These are phyloP conservation scores for Pachyrhynchus sulphureomaculatus DNA, from an alignment of 1,140 invertebrate genomes.

Conservation along the genomic window DNA sequence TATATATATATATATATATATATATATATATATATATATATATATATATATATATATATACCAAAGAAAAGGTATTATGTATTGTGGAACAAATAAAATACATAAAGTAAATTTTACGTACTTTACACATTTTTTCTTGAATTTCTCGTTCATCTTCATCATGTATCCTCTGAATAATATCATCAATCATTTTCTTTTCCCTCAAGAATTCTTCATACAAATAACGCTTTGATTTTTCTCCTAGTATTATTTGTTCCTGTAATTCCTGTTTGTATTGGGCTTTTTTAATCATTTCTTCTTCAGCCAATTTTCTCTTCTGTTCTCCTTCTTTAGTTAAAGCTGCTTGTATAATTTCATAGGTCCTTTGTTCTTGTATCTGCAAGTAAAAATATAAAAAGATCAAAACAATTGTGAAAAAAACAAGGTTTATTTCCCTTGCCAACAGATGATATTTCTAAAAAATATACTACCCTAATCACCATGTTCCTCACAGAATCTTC, in stretches of 20 bases:
- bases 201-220: slow-evolving; percentile 51
- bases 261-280: slow-evolving; percentile 46
- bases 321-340: slow-evolving; percentile 37
- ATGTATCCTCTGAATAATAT: slow-evolving; percentile 49
- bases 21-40: no score
- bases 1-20: no score
- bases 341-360: slow-evolving; percentile 27
- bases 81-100: no score
- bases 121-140: slow-evolving; percentile 44
- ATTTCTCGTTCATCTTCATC: slow-evolving; percentile 49
- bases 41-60: no score
- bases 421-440: no score
- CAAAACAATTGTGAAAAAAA: slow-evolving; percentile 11
- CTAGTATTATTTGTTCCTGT: slow-evolving; percentile 51
- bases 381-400: background rate
- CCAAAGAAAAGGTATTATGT: no score
- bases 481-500: no score
- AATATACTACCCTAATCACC: no score
- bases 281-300: slow-evolving; percentile 45
- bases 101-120: background rate
- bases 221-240: slow-evolving; percentile 45
- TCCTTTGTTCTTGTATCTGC: slow-evolving; percentile 33
- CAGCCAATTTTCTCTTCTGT: slow-evolving; percentile 26
- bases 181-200: slow-evolving; percentile 52
- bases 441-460: no score